Percentiles rank a stretch among this genome's conserved stretches.
Evolutionary conservation across 2,797 vertebrate species (phyloP).

Genomic region (Gadopsis bispinosus): DNA sequence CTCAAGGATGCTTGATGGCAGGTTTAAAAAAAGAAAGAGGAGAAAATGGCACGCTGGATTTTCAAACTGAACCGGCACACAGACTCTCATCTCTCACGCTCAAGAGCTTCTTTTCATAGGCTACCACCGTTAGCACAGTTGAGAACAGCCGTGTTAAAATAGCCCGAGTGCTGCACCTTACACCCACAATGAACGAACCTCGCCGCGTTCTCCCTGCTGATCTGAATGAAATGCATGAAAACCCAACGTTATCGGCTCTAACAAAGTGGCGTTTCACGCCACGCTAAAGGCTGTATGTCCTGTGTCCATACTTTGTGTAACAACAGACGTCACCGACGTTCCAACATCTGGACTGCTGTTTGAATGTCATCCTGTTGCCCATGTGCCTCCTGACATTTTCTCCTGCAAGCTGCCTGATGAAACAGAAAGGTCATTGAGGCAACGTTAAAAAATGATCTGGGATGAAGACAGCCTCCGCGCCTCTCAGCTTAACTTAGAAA

Average conservation of each 20-base stretch:
- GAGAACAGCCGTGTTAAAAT: conserved; percentile 24
- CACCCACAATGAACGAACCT: background rate
- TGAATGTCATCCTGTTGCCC: conserved; percentile 55
- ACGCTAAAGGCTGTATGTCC: background rate
- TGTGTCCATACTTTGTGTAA: background rate
- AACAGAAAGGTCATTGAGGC: conserved; percentile 56
- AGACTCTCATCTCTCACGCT: conserved; percentile 10
- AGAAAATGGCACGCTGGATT: conserved; percentile 14
- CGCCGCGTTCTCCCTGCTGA: background rate
- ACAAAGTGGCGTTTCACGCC: background rate
- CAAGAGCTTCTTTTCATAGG: conserved; percentile 21
- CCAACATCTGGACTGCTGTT: conserved; percentile 30
- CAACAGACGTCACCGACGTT: conserved; percentile 10
- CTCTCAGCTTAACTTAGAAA: conserved; percentile 11
- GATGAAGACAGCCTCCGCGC: background rate
- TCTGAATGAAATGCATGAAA: background rate
- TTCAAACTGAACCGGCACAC: background rate
- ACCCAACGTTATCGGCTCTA: background rate
- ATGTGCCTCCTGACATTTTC: conserved; percentile 33
- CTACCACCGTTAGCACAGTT: background rate
- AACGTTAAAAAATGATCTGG: conserved; percentile 22
- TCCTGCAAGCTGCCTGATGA: conserved; percentile 30
- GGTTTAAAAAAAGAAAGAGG: conserved; percentile 30
- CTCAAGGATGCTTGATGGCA: conserved; percentile 27
- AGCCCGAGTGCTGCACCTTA: background rate